Evolutionary conservation across 2,888 invertebrate species (phyloP).

Genomic region (Lordiphosa fenestrarum): DNA sequence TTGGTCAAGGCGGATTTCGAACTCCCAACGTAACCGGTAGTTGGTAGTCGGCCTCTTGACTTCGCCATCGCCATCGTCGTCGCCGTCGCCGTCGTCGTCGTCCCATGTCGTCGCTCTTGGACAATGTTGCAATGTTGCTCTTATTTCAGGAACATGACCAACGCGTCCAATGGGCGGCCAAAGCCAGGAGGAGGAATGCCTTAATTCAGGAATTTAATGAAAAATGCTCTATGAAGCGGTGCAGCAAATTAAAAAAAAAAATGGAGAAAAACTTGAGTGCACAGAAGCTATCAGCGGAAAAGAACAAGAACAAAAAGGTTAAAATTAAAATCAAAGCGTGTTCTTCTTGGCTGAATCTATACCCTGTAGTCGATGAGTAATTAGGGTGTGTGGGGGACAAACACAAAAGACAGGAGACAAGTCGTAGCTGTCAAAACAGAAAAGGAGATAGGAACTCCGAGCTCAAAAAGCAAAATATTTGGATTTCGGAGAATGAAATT

Average conservation of each 20-base stretch:
- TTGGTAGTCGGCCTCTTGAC: constrained; percentile 50
- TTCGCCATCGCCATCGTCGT: constrained; percentile 34
- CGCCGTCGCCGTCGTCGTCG: constrained; percentile 45
- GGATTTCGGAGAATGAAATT: too few relatives aligned
- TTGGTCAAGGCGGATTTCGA: constrained; percentile 42
- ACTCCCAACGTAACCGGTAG: constrained; percentile 58
- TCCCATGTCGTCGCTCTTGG: constrained; percentile 63
- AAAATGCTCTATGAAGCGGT: constrained; percentile 71
- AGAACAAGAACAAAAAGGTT: constrained; percentile 51
- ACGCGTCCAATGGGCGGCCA: constrained; percentile 50
- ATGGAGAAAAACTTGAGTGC: constrained; percentile 46
- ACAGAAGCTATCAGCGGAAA: constrained; percentile 45
- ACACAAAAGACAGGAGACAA: too few relatives aligned
- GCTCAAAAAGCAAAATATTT: too few relatives aligned
- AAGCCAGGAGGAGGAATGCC: constrained; percentile 53
- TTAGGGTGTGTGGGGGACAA: neutral
- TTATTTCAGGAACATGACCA: constrained; percentile 63
- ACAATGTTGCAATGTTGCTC: constrained; percentile 68
- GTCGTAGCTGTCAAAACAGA: too few relatives aligned
- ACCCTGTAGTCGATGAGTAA: neutral
- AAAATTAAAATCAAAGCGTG: constrained; percentile 66
- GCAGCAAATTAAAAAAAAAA: constrained; percentile 58
- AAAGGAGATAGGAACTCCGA: too few relatives aligned
- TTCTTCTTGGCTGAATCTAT: constrained; percentile 18
- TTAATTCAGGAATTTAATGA: constrained; percentile 76